A percentile compares a stretch with the other conserved stretches of the same genome.
Conservation (phyloP, 2,888 invertebrate genomes). For the Drosophila mayaguana region DNA sequence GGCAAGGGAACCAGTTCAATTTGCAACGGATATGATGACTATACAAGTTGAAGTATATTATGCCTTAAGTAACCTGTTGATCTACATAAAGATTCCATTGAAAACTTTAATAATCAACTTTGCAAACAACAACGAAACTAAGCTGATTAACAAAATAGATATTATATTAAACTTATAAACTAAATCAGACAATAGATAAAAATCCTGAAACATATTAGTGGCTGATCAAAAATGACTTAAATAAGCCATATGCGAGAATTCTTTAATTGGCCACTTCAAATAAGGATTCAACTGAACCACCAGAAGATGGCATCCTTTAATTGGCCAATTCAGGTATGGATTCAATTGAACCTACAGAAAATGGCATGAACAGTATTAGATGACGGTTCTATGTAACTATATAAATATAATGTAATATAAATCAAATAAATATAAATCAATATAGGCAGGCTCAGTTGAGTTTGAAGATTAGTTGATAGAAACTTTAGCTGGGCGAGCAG, state of each 20-base stretch:
- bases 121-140: neutral
- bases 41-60: no score
- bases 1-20: neutral
- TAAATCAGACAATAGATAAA: neutral
- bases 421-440: no score
- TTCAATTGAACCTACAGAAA: neutral
- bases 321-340: neutral
- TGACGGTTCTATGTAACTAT: neutral
- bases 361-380: no score
- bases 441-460: neutral
- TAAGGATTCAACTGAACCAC: neutral
- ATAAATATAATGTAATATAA: neutral
- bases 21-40: neutral
- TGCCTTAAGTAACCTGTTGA: slow-evolving; percentile 6
- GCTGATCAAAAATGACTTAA: neutral
- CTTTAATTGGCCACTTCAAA: neutral
- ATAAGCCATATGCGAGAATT: neutral
- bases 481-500: slow-evolving; percentile 5
- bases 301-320: neutral
- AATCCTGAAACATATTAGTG: neutral
- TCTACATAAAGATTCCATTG: neutral
- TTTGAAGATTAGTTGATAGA: slow-evolving; percentile 2
- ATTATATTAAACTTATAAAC: neutral
- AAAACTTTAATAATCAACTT: neutral
- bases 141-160: neutral